A percentile compares a stretch with the other conserved stretches of the same genome.
Evolutionary conservation across 2,888 invertebrate genomes (phyloP).

Genomic region (Altica lythri): DNA sequence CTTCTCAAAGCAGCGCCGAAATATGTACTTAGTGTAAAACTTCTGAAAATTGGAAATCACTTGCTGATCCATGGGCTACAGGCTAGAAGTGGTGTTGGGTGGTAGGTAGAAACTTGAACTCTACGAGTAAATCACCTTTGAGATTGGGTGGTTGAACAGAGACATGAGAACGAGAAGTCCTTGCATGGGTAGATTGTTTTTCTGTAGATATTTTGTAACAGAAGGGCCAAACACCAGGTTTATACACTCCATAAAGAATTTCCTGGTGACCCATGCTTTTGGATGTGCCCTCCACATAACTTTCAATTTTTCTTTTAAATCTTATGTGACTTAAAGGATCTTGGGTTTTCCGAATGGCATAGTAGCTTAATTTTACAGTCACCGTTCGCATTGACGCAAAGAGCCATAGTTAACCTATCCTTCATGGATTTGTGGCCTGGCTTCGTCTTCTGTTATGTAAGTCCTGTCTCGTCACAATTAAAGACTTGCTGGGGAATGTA

Average conservation of each 20-base stretch:
- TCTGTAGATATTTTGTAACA: constrained; percentile 42
- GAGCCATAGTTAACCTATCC: constrained; percentile 40
- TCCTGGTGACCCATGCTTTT: constrained; percentile 5
- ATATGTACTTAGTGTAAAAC: constrained; percentile 45
- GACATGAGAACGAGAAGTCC: constrained; percentile 42
- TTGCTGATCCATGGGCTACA: constrained; percentile 3
- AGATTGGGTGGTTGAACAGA: constrained; percentile 25
- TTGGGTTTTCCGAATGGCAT: neutral
- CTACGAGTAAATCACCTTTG: constrained; percentile 33
- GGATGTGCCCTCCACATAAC: neutral
- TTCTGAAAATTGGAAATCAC: constrained; percentile 42
- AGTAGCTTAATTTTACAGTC: no score
- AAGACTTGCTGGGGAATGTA: constrained; percentile 37
- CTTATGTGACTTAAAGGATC: neutral
- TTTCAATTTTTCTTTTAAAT: neutral
- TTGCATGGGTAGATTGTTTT: constrained; percentile 42
- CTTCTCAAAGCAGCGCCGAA: constrained; percentile 44
- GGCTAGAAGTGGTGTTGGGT: constrained; percentile 6
- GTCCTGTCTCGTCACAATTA: constrained; percentile 38
- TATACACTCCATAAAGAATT: constrained; percentile 29
- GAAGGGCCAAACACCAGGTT: constrained; percentile 40
- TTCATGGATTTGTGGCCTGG: constrained; percentile 44
- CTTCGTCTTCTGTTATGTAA: constrained; percentile 37
- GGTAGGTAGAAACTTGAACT: constrained; percentile 30
- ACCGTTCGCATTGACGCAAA: constrained; percentile 26